Conservation (phyloP, 2,888 invertebrate genomes). For the Lithophane semibrunnea region DNA sequence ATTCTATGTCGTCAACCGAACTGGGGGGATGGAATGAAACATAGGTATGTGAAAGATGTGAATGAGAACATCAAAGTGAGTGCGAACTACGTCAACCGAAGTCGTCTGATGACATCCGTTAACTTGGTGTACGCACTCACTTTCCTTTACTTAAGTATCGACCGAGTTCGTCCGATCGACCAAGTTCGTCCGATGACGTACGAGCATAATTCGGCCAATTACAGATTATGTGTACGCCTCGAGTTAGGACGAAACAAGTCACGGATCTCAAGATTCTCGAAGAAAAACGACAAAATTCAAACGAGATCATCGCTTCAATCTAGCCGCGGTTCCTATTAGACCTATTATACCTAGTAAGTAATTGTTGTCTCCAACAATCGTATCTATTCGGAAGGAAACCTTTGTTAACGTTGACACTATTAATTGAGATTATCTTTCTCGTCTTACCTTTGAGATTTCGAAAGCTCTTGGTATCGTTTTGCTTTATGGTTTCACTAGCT, state of each 20-base stretch:
- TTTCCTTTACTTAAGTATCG: not conserved
- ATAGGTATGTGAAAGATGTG: not conserved
- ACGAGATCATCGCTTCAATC: slow-evolving; percentile 8
- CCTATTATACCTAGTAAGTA: slow-evolving; percentile 27
- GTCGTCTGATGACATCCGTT: no score
- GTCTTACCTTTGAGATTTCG: not conserved
- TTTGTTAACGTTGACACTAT: slow-evolving; percentile 21
- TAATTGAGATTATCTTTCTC: slow-evolving; percentile 18
- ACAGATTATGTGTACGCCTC: not conserved
- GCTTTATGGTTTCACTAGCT: not conserved
- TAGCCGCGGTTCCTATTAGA: slow-evolving; percentile 25
- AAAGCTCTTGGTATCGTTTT: not conserved
- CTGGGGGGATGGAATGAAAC: not conserved
- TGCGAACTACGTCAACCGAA: not conserved
- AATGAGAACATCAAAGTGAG: not conserved
- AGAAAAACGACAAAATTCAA: slow-evolving; percentile 18
- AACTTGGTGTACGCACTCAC: not conserved
- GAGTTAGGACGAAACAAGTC: not conserved
- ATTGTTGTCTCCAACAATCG: slow-evolving; percentile 49
- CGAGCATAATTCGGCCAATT: not conserved
- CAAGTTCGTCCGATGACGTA: not conserved
- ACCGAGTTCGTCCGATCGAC: not conserved
- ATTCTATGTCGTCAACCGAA: not conserved
- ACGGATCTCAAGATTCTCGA: not conserved
- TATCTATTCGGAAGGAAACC: slow-evolving; percentile 18